Conservation (phyloP, 64 coral and sea anemone genomes). For the Dendronephthya gigantea region DNA sequence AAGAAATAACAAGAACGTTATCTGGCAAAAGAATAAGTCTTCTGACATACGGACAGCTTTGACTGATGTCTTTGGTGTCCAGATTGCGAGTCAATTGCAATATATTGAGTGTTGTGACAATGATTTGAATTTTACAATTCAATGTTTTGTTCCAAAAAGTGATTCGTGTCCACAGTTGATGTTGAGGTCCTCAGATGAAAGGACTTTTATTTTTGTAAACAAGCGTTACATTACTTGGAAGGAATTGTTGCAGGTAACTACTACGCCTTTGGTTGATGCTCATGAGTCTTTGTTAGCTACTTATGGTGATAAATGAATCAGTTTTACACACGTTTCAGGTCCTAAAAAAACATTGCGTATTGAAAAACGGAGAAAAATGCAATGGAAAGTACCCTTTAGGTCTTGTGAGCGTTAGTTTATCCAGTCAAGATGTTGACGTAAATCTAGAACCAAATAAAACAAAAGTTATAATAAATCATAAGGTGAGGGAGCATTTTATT, state of each 20-base stretch:
- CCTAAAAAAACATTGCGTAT: background rate
- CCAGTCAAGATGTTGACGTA: slow-evolving; percentile 45
- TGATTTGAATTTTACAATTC: slow-evolving; percentile 25
- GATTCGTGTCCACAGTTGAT: slow-evolving; percentile 65
- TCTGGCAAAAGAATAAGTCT: slow-evolving; percentile 88
- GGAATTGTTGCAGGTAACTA: slow-evolving; percentile 60
- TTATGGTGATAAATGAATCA: too few species aligned
- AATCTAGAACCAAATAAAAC: slow-evolving; percentile 97
- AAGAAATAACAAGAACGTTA: slow-evolving; percentile 62
- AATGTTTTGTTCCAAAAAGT: slow-evolving; percentile 61
- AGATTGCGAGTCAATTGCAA: slow-evolving; percentile 43
- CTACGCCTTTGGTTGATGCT: background rate
- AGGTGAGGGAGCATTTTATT: background rate
- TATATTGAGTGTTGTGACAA: slow-evolving; percentile 37
- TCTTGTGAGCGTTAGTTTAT: background rate
- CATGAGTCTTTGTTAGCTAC: background rate
- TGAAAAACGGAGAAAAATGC: background rate
- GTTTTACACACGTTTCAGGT: background rate
- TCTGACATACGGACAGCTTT: slow-evolving; percentile 60
- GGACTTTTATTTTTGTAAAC: slow-evolving; percentile 86
- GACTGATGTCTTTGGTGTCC: slow-evolving; percentile 58
- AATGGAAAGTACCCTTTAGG: background rate
- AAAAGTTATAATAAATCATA: slow-evolving; percentile 72
- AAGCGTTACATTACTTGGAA: slow-evolving; percentile 60
- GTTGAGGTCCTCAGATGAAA: slow-evolving; percentile 54